These are phyloP conservation scores for Theretra japonica DNA, from an alignment of 2,888 invertebrate genomes.

Conservation along the genomic window DNA sequence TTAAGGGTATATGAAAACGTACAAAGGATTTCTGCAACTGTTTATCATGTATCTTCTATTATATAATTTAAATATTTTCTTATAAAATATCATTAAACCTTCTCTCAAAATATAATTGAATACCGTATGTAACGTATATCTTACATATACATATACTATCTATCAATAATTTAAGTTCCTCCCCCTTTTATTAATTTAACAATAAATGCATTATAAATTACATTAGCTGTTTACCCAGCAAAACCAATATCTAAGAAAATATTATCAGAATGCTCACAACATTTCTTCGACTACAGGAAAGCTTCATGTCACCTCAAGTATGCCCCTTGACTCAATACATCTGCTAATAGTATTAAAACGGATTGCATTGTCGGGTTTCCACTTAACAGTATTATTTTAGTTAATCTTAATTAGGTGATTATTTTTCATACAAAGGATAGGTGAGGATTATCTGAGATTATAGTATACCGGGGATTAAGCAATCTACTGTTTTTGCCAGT, in stretches of 20 bases:
- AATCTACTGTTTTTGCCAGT: no score
- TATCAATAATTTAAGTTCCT: no score
- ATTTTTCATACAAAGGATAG: background rate
- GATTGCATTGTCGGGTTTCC: constrained; percentile 66
- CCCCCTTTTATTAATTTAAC: background rate
- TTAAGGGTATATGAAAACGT: no score
- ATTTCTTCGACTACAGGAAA: constrained; percentile 26
- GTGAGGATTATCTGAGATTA: background rate
- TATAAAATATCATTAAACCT: no score
- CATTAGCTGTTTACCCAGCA: no score
- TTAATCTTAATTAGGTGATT: constrained; percentile 1
- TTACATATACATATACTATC: no score
- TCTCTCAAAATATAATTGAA: no score
- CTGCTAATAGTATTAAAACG: constrained; percentile 63
- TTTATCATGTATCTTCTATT: no score
- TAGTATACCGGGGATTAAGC: background rate
- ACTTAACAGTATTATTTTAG: constrained; percentile 38
- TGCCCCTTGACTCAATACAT: constrained; percentile 48
- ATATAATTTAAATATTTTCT: no score
- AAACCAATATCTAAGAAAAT: background rate
- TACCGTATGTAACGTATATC: no score
- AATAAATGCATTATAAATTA: background rate
- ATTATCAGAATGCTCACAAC: background rate
- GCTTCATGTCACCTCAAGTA: constrained; percentile 36
- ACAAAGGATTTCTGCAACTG: no score